Base-by-base conservation (phyloP, 2,113 vertebrate species). In the Tor tambroides region DNA sequence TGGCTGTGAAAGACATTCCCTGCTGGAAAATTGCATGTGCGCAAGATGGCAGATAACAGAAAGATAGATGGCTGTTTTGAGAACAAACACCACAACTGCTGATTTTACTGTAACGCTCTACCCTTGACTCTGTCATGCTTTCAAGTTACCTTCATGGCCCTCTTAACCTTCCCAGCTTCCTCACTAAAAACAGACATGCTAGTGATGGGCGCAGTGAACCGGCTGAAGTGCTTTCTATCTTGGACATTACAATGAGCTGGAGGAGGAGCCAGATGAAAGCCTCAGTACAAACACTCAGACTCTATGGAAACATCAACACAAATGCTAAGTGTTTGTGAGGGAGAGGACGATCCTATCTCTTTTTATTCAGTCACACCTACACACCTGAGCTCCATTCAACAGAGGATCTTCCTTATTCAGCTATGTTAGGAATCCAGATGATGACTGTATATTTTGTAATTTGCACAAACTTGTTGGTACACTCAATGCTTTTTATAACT, bases 51-150 rank as follows among this genome's bases (percentile, higher is more conserved):
- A 35, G 67, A 83, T 46, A 30, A 59, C 51, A 10, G 43, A 38
- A 32, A 51, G 67, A 41, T 11, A 72, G 14, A 38, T 4, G 12
- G 23, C 43, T 89, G 85, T 85, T 89, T 84, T 11, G 30, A 74
- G 17, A 86, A n/a, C 28, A 72, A 86, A 83, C 54, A 78, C 26
- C 49, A 79, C 75, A 77, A 51, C 74, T 30, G 11, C 76, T 32
- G 76, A n/a, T 14, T 72, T 72, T 72, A 72, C 10, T 38, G 35
- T 56, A 19, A 21, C 59, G 30, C 0, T 56, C 56, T 15, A 51
- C 32, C 17, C 56, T 85, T 28, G 35, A 30, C 46, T 6, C 26
- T 67, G 72, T 72, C 69, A 17, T 38, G 67, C 7, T 32, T 41
- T 85, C 28, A 65, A 23, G 26, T 11, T n/a, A 49, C 69, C 69